phyloP scores from a whole-genome alignment of 2,797 vertebrate species.

The Chaetophractus vellerosus region DNA sequence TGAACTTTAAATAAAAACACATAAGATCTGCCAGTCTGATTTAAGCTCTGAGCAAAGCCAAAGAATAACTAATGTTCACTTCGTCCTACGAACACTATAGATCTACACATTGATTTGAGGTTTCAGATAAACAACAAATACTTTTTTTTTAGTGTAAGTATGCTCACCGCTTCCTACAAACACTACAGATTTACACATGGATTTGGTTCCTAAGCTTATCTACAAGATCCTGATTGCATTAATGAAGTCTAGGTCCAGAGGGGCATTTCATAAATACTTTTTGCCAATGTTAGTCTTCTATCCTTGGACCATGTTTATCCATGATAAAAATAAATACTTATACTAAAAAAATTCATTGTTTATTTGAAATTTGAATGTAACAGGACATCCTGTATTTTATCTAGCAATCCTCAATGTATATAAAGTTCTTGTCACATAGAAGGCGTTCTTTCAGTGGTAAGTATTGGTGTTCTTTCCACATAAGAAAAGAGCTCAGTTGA shows the following conservation, averaged over 20 bases:
- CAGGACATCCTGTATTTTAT: slow-evolving; percentile 57
- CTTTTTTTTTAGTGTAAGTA: slow-evolving; percentile 48
- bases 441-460: slow-evolving; percentile 53
- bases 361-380: slow-evolving; percentile 78
- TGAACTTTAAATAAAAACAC: slow-evolving; percentile 77
- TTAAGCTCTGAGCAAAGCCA: slow-evolving; percentile 55
- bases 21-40: slow-evolving; percentile 68
- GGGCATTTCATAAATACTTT: slow-evolving; percentile 65
- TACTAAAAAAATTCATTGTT: slow-evolving; percentile 63
- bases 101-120: slow-evolving; percentile 66
- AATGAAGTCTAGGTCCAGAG: slow-evolving; percentile 60
- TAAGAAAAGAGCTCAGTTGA: slow-evolving; percentile 73
- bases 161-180: slow-evolving; percentile 41
- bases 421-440: slow-evolving; percentile 61
- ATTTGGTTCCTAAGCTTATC: slow-evolving; percentile 67
- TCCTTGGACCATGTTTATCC: slow-evolving; percentile 29
- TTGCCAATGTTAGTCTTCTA: slow-evolving; percentile 63
- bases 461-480: slow-evolving; percentile 71
- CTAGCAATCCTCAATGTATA: slow-evolving; percentile 62
- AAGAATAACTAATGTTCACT: slow-evolving; percentile 53
- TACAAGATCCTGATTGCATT: slow-evolving; percentile 55
- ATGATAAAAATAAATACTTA: slow-evolving; percentile 64
- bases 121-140: slow-evolving; percentile 70
- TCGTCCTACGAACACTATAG: slow-evolving; percentile 29
- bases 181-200: slow-evolving; percentile 27